Evolutionary conservation across 2,888 invertebrate genomes (phyloP), one percentile per base, ranked within the genome.

Genomic region (Ariolimax columbianus): DNA sequence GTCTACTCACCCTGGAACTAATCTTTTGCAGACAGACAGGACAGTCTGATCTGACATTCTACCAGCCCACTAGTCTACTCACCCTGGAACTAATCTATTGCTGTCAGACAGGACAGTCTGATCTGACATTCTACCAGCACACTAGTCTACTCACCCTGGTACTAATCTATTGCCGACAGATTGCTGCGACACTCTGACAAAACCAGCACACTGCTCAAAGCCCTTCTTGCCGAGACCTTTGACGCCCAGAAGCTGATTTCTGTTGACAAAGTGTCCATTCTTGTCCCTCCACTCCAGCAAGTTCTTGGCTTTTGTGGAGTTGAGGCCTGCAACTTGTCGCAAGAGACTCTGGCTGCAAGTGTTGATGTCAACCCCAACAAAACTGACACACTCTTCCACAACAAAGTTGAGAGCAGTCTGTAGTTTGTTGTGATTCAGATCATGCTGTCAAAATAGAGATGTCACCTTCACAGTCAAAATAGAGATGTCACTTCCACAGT

Each of bases 321-420:
- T 96, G 77, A 98, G 93, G 0, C 98, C 98, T 26, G 98, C 97
- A 87, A 98, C 96, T 90, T 96, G 96, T 91, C 97, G 96, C 6
- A 98, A 94, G 86, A 98, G 95, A 90, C 96, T 96, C 82, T 96
- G 95, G 33, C 97, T 97, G 0, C 97, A 97, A 0, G 97, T 97
- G 92, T 98, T 98, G 17, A 98, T 94, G 93, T 98, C 98, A 0
- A 98, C 97, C 0, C 98, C 98, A 0, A 98, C 97, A 94, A 97
- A 97, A 94, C 98, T 98, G 33, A 98, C 98, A 90, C 97, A 97
- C 92, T 98, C 98, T 75, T 97, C 96, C 0, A 98, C 97, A 0
- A 97, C 96, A 89, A 96, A 96, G 89, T 97, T 96, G 33, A 98
- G 94, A 0, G 97, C 96, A 4, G 96, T 90, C 77, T 94, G 92